Conservation (phyloP, 2,113 vertebrate species). For the Psittacula cyanocephala region DNA sequence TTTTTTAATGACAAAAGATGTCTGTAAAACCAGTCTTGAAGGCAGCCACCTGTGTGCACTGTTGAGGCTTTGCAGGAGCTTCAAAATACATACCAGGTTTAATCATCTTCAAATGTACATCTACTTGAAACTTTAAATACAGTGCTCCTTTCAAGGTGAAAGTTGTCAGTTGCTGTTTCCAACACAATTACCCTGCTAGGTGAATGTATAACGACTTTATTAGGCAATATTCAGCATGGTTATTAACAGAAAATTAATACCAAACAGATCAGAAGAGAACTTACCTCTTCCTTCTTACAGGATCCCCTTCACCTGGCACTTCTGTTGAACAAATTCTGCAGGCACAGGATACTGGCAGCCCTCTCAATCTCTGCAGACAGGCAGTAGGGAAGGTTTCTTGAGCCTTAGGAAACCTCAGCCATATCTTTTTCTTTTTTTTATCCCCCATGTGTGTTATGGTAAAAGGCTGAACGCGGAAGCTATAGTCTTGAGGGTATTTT, state of each 20-base stretch:
- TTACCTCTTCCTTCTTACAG: neutral
- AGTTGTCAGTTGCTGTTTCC: neutral
- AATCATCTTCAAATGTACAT: neutral
- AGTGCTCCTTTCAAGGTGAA: neutral
- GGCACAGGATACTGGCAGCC: neutral
- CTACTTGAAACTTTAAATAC: neutral
- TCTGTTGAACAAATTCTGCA: neutral
- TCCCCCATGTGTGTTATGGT: neutral
- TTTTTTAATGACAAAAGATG: neutral
- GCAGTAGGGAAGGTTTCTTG: neutral
- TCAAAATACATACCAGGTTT: neutral
- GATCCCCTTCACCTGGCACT: neutral
- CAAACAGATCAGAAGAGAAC: neutral
- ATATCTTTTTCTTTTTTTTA: neutral
- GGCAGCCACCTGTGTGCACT: neutral
- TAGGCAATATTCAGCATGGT: neutral
- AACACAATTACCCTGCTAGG: neutral
- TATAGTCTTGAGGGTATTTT: neutral
- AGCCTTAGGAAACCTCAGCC: neutral
- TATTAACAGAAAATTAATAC: neutral
- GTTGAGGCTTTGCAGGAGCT: neutral
- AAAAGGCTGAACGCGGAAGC: neutral
- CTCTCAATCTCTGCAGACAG: neutral
- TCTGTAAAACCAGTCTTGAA: neutral
- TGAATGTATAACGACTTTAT: constrained; percentile 1